A percentile compares a stretch with the other conserved stretches of the same genome.
Evolutionary conservation across 23 tunicate species (phyloP).

Genomic region (Styela plicata): DNA sequence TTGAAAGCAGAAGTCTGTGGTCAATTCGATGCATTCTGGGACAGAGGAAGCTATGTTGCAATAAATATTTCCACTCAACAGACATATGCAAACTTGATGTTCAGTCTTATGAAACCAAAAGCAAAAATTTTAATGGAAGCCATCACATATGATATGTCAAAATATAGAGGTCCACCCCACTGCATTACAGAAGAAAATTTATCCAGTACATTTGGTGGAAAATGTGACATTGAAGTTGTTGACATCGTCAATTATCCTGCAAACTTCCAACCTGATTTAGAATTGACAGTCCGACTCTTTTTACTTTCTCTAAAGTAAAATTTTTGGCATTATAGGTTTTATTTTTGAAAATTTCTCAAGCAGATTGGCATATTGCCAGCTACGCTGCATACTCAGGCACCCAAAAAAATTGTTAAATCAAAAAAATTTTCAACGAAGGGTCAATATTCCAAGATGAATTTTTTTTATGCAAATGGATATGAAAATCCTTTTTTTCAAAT

Average conservation of each 20-base stretch:
- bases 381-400: no score
- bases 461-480: no score
- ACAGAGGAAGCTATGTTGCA: slow-evolving; percentile 58
- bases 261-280: background rate
- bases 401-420: no score
- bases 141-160: slow-evolving; percentile 11
- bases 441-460: no score
- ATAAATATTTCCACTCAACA: slow-evolving; percentile 25
- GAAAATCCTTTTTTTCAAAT: no score
- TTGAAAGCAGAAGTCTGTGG: slow-evolving; percentile 32
- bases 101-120: slow-evolving; percentile 23
- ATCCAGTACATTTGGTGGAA: background rate
- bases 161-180: slow-evolving; percentile 45
- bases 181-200: slow-evolving; percentile 1
- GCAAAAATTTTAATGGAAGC: slow-evolving; percentile 32
- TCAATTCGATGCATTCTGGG: slow-evolving; percentile 71
- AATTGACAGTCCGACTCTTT: background rate
- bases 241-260: background rate
- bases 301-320: background rate
- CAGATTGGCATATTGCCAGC: no score
- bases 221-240: background rate
- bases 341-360: no score
- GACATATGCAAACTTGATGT: slow-evolving; percentile 40
- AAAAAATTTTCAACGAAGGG: no score
- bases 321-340: no score